phyloP scores from a whole-genome alignment of 2,113 vertebrate genomes.

The Melanerpes aurifrons region DNA sequence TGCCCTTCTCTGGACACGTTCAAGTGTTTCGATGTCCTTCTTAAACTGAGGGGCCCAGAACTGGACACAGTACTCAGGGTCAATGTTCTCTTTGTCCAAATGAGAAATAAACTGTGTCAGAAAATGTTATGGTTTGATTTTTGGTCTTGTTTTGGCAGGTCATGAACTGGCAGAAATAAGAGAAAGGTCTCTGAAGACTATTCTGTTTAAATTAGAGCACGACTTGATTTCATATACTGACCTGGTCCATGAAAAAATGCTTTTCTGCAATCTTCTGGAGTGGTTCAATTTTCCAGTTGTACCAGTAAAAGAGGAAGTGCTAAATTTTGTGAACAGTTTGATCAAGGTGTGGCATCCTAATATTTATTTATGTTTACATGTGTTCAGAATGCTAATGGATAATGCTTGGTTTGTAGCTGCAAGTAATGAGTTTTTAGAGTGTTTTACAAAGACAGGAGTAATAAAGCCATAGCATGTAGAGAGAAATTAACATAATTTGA shows the following conservation, averaged over 20 bases:
- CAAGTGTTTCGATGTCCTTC: no score
- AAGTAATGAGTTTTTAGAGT: background rate
- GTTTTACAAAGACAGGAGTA: background rate
- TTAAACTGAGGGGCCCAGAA: no score
- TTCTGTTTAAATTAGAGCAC: constrained; percentile 89
- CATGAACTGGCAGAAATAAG: constrained; percentile 91
- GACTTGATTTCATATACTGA: constrained; percentile 80
- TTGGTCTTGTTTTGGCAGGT: constrained; percentile 69
- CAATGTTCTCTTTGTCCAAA: background rate
- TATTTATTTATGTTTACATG: background rate
- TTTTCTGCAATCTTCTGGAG: constrained; percentile 86
- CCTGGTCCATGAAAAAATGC: constrained; percentile 84
- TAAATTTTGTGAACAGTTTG: constrained; percentile 82
- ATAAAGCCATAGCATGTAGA: background rate
- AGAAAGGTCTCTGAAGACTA: constrained; percentile 86
- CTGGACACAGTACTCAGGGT: no score
- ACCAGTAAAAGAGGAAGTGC: constrained; percentile 86
- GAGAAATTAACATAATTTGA: background rate
- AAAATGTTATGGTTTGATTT: background rate
- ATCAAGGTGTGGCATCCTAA: constrained; percentile 80
- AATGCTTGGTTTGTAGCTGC: background rate
- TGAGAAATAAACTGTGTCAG: background rate
- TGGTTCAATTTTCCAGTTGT: constrained; percentile 95
- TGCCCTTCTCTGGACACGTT: no score
- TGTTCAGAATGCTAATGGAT: background rate